Evolutionary conservation across 2,113 vertebrate genomes (phyloP).

Genomic region (Pelodiscus sinensis): DNA sequence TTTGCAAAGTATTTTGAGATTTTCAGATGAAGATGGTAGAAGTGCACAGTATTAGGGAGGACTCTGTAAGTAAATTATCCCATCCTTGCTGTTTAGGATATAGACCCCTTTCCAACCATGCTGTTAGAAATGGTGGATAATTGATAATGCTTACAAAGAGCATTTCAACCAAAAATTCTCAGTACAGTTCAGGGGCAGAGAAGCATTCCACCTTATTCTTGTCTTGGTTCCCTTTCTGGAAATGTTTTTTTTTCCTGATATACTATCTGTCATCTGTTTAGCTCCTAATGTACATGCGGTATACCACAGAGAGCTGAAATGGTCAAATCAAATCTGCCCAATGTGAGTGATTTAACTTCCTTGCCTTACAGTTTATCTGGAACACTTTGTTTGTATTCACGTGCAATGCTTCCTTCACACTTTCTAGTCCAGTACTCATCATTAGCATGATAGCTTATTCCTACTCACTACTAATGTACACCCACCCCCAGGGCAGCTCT

Average conservation of each 20-base stretch:
- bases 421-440: background rate
- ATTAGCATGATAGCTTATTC: background rate
- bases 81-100: background rate
- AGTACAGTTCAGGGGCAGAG: background rate
- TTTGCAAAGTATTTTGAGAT: background rate
- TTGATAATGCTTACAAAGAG: slow-evolving; percentile 3
- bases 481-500: no score
- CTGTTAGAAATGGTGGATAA: background rate
- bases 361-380: background rate
- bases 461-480: background rate
- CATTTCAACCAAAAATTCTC: background rate
- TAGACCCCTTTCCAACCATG: background rate
- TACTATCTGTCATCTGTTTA: background rate
- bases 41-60: background rate
- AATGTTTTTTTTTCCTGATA: background rate
- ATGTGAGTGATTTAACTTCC: background rate
- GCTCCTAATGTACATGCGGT: background rate
- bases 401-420: background rate
- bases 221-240: background rate
- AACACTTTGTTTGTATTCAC: background rate
- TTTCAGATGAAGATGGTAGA: background rate
- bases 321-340: slow-evolving; percentile 1
- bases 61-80: background rate
- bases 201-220: slow-evolving; percentile 12
- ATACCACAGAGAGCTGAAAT: slow-evolving; percentile 2